Evolutionary conservation across 2,797 vertebrate genomes (phyloP).

Genomic region (Dallia pectoralis): DNA sequence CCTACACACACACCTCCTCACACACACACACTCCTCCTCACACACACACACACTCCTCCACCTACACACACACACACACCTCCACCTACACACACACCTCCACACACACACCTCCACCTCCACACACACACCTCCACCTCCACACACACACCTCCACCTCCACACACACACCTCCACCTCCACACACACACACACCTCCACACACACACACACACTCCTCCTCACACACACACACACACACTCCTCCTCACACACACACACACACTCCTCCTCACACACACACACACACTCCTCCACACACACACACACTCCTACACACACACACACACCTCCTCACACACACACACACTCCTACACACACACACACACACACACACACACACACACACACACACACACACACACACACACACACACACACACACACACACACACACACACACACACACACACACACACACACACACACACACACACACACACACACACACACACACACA

Average conservation of each 20-base stretch:
- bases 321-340: too few relatives aligned
- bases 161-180: slow-evolving; percentile 13
- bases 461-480: slow-evolving; percentile 19
- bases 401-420: slow-evolving; percentile 19
- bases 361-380: slow-evolving; percentile 26
- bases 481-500: too few relatives aligned
- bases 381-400: slow-evolving; percentile 1
- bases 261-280: too few relatives aligned
- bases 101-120: slow-evolving; percentile 16
- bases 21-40: slow-evolving; percentile 17
- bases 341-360: too few relatives aligned
- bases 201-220: slow-evolving; percentile 21
- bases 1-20: too few relatives aligned
- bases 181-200: too few relatives aligned
- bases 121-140: not conserved
- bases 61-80: slow-evolving; percentile 16
- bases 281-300: slow-evolving; percentile 13
- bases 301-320: slow-evolving; percentile 3
- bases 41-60: not conserved
- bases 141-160: too few relatives aligned
- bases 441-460: slow-evolving; percentile 1
- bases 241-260: slow-evolving; percentile 18
- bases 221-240: not conserved
- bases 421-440: slow-evolving; percentile 28
- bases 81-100: too few relatives aligned